Evolutionary conservation across 2,888 invertebrate genomes (phyloP), one percentile per base, ranked within the genome.

Genomic region (Acleris holmiana): DNA sequence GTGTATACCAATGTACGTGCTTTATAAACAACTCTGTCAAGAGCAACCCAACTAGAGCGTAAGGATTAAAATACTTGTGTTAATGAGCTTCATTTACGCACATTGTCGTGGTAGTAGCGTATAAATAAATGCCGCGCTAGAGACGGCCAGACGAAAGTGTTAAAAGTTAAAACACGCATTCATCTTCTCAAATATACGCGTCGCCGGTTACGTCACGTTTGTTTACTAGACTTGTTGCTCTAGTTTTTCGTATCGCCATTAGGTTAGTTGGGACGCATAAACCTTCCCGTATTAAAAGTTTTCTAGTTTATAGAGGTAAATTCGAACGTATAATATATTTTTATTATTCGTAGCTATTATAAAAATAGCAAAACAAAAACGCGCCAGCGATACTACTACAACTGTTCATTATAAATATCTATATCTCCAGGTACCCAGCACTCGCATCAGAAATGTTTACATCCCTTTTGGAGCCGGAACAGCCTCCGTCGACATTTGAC

Each of bases 401-500:
- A 35, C 35, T 35, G 13, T 13, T 10, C 35, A 13, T 35, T 44
- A 44, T 5, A n/a, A 44, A 44, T 17, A n/a, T n/a, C n/a, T n/a
- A n/a, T 44, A n/a, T 51, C 18, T 25, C 4, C 25, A 93, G 93
- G 73, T 96, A 96, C 77, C 94, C 95, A 48, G 96, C 96, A 0
- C 77, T 98, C 58, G 94, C 95, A 59, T 96, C 96, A 13, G 98
- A 98, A 84, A 93, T 97, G 83, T 97, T 97, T 81, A 96, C 97
- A 51, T 94, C 97, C 0, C 84, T 98, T 35, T 85, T 98, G 74
- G 91, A 93, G 67, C 89, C 93, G 51, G 94, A 96, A 86, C 91
- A 94, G 17, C 96, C 96, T 2, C 95, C 96, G 0, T 95, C 95
- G 7, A 95, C 75, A 90, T 96, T 61, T 6, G 83, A 85, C 0